Evolutionary conservation across 2,888 invertebrate genomes (phyloP).

Genomic region (Drosophila peninsularis): DNA sequence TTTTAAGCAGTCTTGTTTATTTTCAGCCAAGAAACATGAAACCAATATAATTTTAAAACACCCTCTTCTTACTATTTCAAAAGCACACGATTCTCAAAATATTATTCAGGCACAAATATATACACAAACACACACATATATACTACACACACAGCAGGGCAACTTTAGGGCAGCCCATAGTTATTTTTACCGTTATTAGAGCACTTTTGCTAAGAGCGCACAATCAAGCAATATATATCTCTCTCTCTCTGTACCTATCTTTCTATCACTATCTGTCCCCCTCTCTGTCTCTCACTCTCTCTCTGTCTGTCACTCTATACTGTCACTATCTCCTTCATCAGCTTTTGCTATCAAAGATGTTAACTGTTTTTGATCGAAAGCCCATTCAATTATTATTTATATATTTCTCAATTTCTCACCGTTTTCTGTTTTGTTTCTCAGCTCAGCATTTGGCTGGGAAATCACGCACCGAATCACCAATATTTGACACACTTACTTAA

Average conservation of each 20-base stretch:
- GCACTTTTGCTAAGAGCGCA: constrained; percentile 71
- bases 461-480: constrained; percentile 34
- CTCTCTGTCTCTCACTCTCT: constrained; percentile 15
- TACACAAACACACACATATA: constrained; percentile 24
- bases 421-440: constrained; percentile 46
- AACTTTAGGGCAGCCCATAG: constrained; percentile 58
- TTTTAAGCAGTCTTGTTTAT: constrained; percentile 67
- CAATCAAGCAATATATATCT: constrained; percentile 57
- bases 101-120: constrained; percentile 6
- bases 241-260: constrained; percentile 12
- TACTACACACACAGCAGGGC: constrained; percentile 39
- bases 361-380: constrained; percentile 8
- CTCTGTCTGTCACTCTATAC: constrained; percentile 9
- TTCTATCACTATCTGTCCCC: constrained; percentile 9
- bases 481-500: constrained; percentile 46
- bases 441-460: constrained; percentile 61
- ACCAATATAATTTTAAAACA: constrained; percentile 18
- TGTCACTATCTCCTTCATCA: constrained; percentile 32
- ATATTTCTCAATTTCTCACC: constrained; percentile 19
- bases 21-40: constrained; percentile 62
- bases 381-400: constrained; percentile 22
- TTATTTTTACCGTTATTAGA: constrained; percentile 58
- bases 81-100: constrained; percentile 44
- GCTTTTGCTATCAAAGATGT: constrained; percentile 37
- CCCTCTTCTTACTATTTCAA: constrained; percentile 31